These are phyloP conservation scores for Thysanoteuthis rhombus DNA, from an alignment of 2,888 invertebrate genomes.

Conservation along the genomic window DNA sequence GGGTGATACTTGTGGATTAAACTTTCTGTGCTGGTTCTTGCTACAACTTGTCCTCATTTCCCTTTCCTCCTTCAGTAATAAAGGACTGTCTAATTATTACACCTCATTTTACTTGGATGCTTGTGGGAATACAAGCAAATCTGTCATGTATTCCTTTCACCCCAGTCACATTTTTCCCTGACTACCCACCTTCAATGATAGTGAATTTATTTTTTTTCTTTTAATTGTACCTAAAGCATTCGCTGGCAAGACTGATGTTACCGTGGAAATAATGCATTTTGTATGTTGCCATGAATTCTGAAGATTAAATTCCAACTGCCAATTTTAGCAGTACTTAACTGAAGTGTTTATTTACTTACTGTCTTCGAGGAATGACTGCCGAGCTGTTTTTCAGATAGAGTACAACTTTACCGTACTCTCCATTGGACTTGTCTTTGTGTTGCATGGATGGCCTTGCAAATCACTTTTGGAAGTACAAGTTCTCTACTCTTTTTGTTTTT, in stretches of 20 bases:
- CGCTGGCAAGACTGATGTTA: slow-evolving; percentile 30
- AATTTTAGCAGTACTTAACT: slow-evolving; percentile 30
- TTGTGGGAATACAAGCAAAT: slow-evolving; percentile 17
- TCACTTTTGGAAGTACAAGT: slow-evolving; percentile 29
- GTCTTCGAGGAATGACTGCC: neutral
- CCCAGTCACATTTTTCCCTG: neutral
- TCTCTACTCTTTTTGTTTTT: neutral
- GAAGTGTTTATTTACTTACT: slow-evolving; percentile 30
- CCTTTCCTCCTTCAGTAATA: neutral
- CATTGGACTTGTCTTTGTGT: neutral
- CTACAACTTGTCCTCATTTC: slow-evolving; percentile 24
- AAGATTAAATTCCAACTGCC: slow-evolving; percentile 31
- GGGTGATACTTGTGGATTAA: slow-evolving; percentile 18
- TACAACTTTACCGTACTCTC: neutral
- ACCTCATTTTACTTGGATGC: slow-evolving; percentile 13
- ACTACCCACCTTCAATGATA: neutral
- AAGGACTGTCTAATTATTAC: slow-evolving; percentile 20
- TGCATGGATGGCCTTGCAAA: slow-evolving; percentile 14
- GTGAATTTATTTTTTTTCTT: neutral
- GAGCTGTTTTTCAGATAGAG: neutral
- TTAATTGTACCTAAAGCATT: slow-evolving; percentile 22
- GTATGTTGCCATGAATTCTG: slow-evolving; percentile 32
- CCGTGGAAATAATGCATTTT: slow-evolving; percentile 31
- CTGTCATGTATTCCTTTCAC: neutral
- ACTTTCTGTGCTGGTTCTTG: slow-evolving; percentile 24